Conservation (phyloP, 2,797 vertebrate genomes). For the Pangasius larnaudii region DNA sequence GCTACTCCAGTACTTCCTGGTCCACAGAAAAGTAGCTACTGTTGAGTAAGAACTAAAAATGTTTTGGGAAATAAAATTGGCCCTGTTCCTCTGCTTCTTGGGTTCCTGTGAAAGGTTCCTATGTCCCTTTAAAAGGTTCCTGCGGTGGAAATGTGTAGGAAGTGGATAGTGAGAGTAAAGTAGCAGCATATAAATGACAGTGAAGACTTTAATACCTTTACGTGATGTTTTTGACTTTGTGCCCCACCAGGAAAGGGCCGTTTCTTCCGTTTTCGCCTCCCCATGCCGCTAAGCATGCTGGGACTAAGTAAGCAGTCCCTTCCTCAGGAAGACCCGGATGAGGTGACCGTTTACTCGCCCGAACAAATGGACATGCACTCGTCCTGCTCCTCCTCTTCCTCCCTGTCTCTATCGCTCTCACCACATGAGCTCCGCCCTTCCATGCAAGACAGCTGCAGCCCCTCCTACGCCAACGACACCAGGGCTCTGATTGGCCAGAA, state of each 20-base stretch:
- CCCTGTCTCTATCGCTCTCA: slow-evolving; percentile 82
- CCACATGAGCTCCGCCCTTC: slow-evolving; percentile 90
- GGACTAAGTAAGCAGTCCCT: slow-evolving; percentile 93
- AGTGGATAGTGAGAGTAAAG: not conserved
- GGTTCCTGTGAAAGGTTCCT: not conserved
- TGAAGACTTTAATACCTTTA: not conserved
- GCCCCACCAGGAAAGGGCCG: slow-evolving; percentile 75
- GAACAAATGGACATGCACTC: slow-evolving; percentile 77
- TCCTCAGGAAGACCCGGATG: slow-evolving; percentile 93
- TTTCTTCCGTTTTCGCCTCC: slow-evolving; percentile 91
- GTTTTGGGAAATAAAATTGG: not conserved
- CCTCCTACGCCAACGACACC: slow-evolving; percentile 92
- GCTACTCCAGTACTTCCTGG: not conserved
- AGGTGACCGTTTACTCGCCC: slow-evolving; percentile 88
- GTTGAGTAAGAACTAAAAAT: not conserved
- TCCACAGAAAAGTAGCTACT: not conserved
- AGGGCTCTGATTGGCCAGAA: slow-evolving; percentile 90
- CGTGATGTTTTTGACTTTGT: not conserved
- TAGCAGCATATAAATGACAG: not conserved
- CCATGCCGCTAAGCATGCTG: slow-evolving; percentile 83
- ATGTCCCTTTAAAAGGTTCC: not conserved
- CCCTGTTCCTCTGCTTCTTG: not conserved
- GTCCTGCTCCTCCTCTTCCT: slow-evolving; percentile 62
- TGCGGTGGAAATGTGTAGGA: not conserved
- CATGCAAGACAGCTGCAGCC: slow-evolving; percentile 89